A percentile compares a stretch with the other conserved stretches of the same genome.
These are phyloP conservation scores for Phaonia tiefii DNA, from an alignment of 2,888 invertebrate genomes.

Conservation along the genomic window DNA sequence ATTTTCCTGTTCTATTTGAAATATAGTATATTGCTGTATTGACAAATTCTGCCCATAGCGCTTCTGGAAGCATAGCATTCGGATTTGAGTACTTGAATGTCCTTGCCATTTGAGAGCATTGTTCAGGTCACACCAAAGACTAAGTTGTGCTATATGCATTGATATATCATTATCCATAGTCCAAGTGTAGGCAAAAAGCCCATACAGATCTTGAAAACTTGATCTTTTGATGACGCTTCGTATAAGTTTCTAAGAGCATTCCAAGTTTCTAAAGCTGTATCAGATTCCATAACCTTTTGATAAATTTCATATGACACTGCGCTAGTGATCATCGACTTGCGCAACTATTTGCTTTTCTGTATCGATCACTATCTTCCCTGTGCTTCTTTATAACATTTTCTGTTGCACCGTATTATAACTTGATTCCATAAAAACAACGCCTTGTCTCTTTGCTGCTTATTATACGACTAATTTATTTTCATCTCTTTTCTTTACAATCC, in stretches of 20 bases:
- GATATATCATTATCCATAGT: conserved; percentile 69
- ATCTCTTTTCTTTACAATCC: too few relatives aligned
- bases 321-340: conserved; percentile 75
- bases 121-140: too few relatives aligned
- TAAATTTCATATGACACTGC: conserved; percentile 72
- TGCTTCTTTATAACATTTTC: conserved; percentile 57
- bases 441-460: too few relatives aligned
- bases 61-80: too few relatives aligned
- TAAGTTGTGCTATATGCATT: conserved; percentile 71
- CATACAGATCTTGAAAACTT: conserved; percentile 73
- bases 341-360: conserved; percentile 74
- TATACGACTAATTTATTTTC: too few relatives aligned
- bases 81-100: too few relatives aligned
- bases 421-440: too few relatives aligned
- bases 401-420: conserved; percentile 50
- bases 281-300: conserved; percentile 76
- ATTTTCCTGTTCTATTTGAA: too few relatives aligned
- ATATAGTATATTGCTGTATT: too few relatives aligned
- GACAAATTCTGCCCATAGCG: too few relatives aligned
- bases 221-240: conserved; percentile 73
- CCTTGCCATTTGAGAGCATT: too few relatives aligned
- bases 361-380: conserved; percentile 66
- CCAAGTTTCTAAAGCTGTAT: conserved; percentile 71
- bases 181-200: conserved; percentile 74
- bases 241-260: too few relatives aligned